A percentile compares a stretch with the other conserved stretches of the same genome.
phyloP scores from a whole-genome alignment of 2,888 invertebrate genomes.

The Torymus auratus region DNA sequence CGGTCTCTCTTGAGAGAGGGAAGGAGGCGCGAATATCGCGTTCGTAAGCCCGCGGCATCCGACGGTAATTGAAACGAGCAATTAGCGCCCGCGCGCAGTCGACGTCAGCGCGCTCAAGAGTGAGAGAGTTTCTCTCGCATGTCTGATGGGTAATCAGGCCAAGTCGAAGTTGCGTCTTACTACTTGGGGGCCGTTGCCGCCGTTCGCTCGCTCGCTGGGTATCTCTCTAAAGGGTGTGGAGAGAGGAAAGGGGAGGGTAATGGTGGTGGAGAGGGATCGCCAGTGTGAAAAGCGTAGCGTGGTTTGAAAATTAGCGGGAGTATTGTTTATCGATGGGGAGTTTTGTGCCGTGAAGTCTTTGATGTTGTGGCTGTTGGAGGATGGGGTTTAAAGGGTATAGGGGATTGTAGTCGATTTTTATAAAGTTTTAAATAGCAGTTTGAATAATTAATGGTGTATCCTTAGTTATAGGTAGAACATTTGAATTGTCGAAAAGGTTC shows the following conservation, averaged over 20 bases:
- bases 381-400: too few species aligned
- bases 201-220: not conserved
- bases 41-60: conserved; percentile 51
- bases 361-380: too few species aligned
- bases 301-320: too few species aligned
- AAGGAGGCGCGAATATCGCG: conserved; percentile 58
- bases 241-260: too few species aligned
- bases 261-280: not conserved
- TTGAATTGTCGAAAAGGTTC: too few species aligned
- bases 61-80: conserved; percentile 55
- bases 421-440: too few species aligned
- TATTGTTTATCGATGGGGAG: too few species aligned
- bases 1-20: not conserved
- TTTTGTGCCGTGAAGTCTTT: too few species aligned
- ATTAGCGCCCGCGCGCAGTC: conserved; percentile 35
- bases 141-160: conserved; percentile 56
- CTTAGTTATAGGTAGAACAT: too few species aligned
- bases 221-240: not conserved
- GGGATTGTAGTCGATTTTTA: too few species aligned
- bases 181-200: not conserved
- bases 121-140: conserved; percentile 37
- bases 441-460: too few species aligned
- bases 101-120: conserved; percentile 1
- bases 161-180: conserved; percentile 53
- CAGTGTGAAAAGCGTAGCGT: conserved; percentile 16